Conservation (phyloP, 2,113 vertebrate species). For the Lasiurus cinereus region DNA sequence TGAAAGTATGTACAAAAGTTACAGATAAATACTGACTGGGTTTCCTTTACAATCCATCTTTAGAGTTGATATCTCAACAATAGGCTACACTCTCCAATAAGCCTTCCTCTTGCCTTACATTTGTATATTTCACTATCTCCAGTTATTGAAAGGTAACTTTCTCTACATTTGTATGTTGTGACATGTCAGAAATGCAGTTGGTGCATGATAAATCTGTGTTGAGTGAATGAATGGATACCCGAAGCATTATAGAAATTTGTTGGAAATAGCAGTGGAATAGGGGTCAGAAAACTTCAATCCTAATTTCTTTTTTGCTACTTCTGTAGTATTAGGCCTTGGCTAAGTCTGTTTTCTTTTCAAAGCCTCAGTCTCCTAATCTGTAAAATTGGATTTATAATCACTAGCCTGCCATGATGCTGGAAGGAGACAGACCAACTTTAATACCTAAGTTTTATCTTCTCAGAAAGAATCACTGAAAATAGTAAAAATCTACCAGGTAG, state of each 20-base stretch:
- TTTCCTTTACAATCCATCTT: conserved; percentile 37
- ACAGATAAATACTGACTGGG: conserved; percentile 17
- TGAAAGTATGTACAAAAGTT: neutral
- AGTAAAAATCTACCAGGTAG: neutral
- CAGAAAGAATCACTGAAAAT: conserved; percentile 13
- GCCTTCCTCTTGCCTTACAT: neutral
- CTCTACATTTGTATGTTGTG: neutral
- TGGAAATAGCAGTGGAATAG: neutral
- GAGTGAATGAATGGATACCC: neutral
- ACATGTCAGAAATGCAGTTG: neutral
- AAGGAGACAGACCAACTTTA: conserved; percentile 1
- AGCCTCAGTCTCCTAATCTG: neutral
- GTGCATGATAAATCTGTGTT: neutral
- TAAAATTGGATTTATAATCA: neutral
- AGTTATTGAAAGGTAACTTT: conserved; percentile 15
- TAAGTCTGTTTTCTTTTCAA: conserved; percentile 33
- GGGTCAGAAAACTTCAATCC: neutral
- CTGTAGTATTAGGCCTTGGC: neutral
- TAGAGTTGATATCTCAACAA: neutral
- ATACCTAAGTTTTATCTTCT: neutral
- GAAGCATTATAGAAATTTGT: neutral
- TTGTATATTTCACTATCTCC: neutral
- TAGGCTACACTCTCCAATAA: neutral
- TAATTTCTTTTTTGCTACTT: conserved; percentile 22
- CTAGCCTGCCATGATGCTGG: neutral